These are phyloP conservation scores for Novumbra hubbsi DNA, from an alignment of 2,797 vertebrate species.

Conservation along the genomic window DNA sequence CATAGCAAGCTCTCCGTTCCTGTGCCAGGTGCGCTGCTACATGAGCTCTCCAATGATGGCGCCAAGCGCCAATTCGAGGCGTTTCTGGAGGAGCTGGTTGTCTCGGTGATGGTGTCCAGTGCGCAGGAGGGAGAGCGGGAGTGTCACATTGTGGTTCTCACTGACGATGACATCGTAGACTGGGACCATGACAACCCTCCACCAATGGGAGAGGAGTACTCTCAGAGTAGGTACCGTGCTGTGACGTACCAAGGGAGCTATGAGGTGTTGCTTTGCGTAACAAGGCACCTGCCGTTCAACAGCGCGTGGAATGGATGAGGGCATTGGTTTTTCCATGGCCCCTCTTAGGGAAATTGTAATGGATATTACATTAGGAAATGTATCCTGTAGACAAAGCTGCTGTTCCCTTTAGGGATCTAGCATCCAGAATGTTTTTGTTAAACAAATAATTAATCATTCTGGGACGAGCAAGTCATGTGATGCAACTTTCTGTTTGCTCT, in stretches of 20 bases:
- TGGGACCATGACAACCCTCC: conserved; percentile 82
- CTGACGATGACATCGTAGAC: conserved; percentile 78
- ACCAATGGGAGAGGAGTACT: conserved; percentile 82
- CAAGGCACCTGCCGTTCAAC: too few relatives aligned
- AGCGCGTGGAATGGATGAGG: too few relatives aligned
- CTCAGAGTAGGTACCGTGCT: conserved; percentile 71
- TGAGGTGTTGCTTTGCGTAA: too few relatives aligned
- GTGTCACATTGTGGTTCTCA: conserved; percentile 80
- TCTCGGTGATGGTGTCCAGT: conserved; percentile 80
- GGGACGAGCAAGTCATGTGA: not conserved
- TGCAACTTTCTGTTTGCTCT: not conserved
- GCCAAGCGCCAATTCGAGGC: conserved; percentile 79
- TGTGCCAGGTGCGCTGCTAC: conserved; percentile 74
- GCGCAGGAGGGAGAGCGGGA: conserved; percentile 79
- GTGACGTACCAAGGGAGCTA: too few relatives aligned
- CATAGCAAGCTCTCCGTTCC: not conserved
- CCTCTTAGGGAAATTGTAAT: not conserved
- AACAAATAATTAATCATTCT: not conserved
- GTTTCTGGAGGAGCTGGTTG: conserved; percentile 78
- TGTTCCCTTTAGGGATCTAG: not conserved
- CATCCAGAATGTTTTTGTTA: not conserved
- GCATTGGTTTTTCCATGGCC: not conserved
- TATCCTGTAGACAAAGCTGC: not conserved
- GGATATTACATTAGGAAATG: not conserved
- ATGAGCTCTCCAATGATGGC: conserved; percentile 81